Conservation (phyloP, 2,113 vertebrate genomes). For the Potamarius usumacintae region DNA sequence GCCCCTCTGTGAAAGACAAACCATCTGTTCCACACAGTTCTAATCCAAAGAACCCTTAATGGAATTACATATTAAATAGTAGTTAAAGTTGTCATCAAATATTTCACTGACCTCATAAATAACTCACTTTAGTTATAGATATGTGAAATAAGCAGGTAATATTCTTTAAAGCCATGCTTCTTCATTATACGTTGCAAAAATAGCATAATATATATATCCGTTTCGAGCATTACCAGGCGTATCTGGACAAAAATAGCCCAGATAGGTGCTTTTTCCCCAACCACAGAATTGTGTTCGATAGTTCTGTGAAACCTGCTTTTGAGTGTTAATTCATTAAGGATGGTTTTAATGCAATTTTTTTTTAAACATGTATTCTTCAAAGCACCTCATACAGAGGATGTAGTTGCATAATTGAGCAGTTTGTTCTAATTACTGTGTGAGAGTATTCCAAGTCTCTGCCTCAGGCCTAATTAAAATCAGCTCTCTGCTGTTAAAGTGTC, state of each 20-base stretch:
- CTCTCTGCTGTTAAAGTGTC: constrained; percentile 29
- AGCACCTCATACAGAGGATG: neutral
- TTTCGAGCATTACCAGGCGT: neutral
- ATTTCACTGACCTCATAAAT: too few relatives aligned
- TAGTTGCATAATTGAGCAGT: constrained; percentile 43
- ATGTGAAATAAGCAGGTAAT: neutral
- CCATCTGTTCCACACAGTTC: too few relatives aligned
- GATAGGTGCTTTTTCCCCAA: neutral
- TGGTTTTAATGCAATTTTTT: neutral
- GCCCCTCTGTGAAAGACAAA: too few relatives aligned
- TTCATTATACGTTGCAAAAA: neutral
- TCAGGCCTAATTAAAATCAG: constrained; percentile 44
- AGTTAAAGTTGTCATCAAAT: too few relatives aligned
- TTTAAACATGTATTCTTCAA: neutral
- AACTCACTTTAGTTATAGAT: neutral
- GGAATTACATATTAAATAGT: too few relatives aligned
- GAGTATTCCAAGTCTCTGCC: constrained; percentile 35
- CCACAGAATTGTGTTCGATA: neutral
- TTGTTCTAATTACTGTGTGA: constrained; percentile 32
- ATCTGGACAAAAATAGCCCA: neutral
- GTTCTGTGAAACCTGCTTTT: neutral
- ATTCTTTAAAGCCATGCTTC: neutral
- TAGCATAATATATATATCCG: neutral
- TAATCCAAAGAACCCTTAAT: too few relatives aligned
- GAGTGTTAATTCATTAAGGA: neutral